A percentile compares a stretch with the other conserved stretches of the same genome.
Conservation (phyloP, 2,888 invertebrate species). For the Elmis aenea region DNA sequence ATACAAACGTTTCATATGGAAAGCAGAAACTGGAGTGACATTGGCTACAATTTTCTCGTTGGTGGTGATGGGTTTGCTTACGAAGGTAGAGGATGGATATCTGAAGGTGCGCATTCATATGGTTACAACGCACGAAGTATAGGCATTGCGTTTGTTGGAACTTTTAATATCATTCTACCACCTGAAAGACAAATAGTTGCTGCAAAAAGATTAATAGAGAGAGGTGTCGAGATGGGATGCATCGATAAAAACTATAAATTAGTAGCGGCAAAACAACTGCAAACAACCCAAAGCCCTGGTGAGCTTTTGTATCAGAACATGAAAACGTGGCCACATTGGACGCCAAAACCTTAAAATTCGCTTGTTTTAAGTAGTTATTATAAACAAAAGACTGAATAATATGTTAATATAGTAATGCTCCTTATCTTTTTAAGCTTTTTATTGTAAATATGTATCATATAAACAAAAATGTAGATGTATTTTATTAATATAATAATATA, state of each 20-base stretch:
- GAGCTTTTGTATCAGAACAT: conserved; percentile 59
- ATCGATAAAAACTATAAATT: conserved; percentile 61
- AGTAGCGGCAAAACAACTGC: conserved; percentile 63
- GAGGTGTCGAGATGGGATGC: conserved; percentile 58
- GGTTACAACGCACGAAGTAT: conserved; percentile 63
- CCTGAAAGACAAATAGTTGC: conserved; percentile 56
- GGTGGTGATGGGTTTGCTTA: conserved; percentile 74
- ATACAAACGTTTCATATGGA: conserved; percentile 70
- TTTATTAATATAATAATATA: too few relatives aligned
- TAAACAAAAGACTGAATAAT: too few relatives aligned
- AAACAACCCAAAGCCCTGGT: conserved; percentile 65
- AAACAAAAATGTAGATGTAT: too few relatives aligned
- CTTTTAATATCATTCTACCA: conserved; percentile 54
- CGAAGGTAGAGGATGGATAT: conserved; percentile 72
- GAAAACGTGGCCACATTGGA: conserved; percentile 65
- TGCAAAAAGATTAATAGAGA: conserved; percentile 55
- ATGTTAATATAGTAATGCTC: too few relatives aligned
- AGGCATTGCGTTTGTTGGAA: conserved; percentile 69
- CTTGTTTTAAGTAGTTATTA: too few relatives aligned
- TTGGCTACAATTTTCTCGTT: conserved; percentile 72
- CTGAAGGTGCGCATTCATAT: conserved; percentile 65
- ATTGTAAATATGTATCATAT: too few relatives aligned
- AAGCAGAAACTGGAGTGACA: conserved; percentile 59
- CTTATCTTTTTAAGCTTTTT: too few relatives aligned
- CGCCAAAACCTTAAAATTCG: conserved; percentile 28